These are phyloP conservation scores for Ormyrus nitidulus DNA, from an alignment of 2,888 invertebrate species.

Conservation along the genomic window DNA sequence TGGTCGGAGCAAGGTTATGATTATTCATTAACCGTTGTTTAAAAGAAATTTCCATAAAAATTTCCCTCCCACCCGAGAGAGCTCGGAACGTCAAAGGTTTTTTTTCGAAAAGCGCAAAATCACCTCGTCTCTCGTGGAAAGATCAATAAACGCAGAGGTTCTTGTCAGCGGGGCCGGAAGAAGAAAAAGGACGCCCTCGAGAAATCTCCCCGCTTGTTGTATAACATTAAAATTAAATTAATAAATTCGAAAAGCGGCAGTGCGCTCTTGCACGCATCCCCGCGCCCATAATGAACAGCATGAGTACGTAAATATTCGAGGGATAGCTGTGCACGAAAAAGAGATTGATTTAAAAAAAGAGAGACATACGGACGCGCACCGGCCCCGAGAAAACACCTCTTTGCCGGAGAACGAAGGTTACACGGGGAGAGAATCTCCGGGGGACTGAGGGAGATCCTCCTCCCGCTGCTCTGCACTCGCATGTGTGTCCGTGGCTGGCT, in stretches of 20 bases:
- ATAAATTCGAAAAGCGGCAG: constrained; percentile 31
- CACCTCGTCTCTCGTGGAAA: background rate
- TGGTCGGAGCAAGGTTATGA: no score
- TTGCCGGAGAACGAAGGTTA: background rate
- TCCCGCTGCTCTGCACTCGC: constrained; percentile 9
- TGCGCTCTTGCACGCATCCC: background rate
- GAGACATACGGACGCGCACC: background rate
- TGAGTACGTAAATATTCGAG: constrained; percentile 44
- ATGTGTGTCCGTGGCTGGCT: background rate
- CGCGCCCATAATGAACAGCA: constrained; percentile 13
- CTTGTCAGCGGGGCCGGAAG: background rate
- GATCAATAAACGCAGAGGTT: constrained; percentile 2
- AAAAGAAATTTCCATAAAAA: no score
- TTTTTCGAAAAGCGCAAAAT: constrained; percentile 25
- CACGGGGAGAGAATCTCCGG: constrained; percentile 34
- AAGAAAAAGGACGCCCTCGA: background rate
- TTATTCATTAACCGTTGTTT: no score
- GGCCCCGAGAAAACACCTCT: background rate
- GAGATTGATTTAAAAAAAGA: constrained; percentile 14
- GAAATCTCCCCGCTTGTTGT: constrained; percentile 26
- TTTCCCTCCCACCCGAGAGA: background rate
- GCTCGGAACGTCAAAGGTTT: background rate
- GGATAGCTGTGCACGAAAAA: constrained; percentile 10
- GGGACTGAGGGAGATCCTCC: constrained; percentile 26
- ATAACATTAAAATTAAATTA: constrained; percentile 50